These are phyloP conservation scores for Chydorus sphaericus DNA, from an alignment of 2,888 invertebrate species.

Conservation along the genomic window DNA sequence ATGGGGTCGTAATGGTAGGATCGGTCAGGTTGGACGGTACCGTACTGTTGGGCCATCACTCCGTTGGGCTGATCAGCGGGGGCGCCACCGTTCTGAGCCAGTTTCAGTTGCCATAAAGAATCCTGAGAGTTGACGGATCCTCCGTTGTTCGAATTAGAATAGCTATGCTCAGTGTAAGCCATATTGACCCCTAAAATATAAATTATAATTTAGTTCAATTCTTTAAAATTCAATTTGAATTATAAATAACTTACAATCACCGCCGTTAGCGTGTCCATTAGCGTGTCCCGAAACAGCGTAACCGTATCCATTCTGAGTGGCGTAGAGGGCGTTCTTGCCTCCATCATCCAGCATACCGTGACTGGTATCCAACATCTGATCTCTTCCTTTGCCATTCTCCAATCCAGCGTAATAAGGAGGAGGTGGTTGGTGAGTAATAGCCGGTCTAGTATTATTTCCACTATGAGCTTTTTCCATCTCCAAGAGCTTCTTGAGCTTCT, in stretches of 20 bases:
- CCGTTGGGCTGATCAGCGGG: slow-evolving; percentile 24
- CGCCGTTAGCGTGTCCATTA: slow-evolving; percentile 23
- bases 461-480: slow-evolving; percentile 50
- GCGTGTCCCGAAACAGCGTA: slow-evolving; percentile 40
- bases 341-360: slow-evolving; percentile 44
- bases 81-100: slow-evolving; percentile 44
- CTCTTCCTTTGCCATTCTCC: slow-evolving; percentile 83
- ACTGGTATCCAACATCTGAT: slow-evolving; percentile 70
- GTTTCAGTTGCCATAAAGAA: slow-evolving; percentile 82
- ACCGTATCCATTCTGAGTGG: slow-evolving; percentile 59
- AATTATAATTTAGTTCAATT: not conserved
- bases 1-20: slow-evolving; percentile 19
- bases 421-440: slow-evolving; percentile 52
- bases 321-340: slow-evolving; percentile 43
- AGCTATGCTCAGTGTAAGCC: slow-evolving; percentile 72
- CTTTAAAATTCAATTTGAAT: too few relatives aligned
- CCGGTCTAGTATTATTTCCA: slow-evolving; percentile 3
- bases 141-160: slow-evolving; percentile 86
- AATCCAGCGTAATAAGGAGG: slow-evolving; percentile 75
- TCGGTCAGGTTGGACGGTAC: slow-evolving; percentile 18
- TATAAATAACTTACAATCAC: slow-evolving; percentile 65
- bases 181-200: slow-evolving; percentile 55
- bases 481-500: slow-evolving; percentile 78
- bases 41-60: slow-evolving; percentile 39
- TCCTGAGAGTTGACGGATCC: slow-evolving; percentile 89